Evolutionary conservation across 2,888 invertebrate species (phyloP).

Genomic region (Carcina quercana): DNA sequence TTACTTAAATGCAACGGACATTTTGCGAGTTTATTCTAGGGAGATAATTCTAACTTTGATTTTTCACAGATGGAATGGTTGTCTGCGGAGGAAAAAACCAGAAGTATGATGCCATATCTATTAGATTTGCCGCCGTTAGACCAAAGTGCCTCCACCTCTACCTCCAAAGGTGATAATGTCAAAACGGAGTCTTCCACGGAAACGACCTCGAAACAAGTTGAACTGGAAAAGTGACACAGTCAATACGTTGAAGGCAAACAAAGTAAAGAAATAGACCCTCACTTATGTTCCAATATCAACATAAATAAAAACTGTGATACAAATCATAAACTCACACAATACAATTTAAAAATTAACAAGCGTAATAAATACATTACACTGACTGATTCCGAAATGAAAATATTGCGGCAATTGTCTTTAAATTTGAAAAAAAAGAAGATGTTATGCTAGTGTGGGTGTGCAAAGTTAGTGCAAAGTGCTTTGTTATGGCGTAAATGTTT

Average conservation of each 20-base stretch:
- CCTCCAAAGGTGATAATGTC: constrained; percentile 23
- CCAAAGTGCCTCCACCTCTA: constrained; percentile 14
- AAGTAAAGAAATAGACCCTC: constrained; percentile 18
- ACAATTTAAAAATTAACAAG: constrained; percentile 36
- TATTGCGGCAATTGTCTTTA: constrained; percentile 32
- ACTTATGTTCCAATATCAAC: constrained; percentile 21
- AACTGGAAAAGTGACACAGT: constrained; percentile 55
- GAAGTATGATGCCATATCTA: constrained; percentile 66
- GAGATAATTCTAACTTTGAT: not conserved
- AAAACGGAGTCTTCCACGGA: constrained; percentile 21
- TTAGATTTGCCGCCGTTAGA: constrained; percentile 54
- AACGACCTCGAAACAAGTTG: constrained; percentile 28
- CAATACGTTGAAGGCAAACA: constrained; percentile 11
- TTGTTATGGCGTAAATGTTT: too few species aligned
- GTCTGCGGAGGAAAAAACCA: constrained; percentile 58
- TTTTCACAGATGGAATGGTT: constrained; percentile 62
- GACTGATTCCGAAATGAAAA: constrained; percentile 37
- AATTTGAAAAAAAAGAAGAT: constrained; percentile 17
- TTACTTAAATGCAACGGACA: too few species aligned
- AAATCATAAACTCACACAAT: constrained; percentile 31
- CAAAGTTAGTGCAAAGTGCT: too few species aligned
- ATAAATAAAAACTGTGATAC: constrained; percentile 42
- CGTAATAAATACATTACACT: constrained; percentile 30
- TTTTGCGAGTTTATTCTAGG: too few species aligned
- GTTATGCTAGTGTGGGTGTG: not conserved